phyloP scores from a whole-genome alignment of 2,888 invertebrate genomes.

The Catocala nupta region DNA sequence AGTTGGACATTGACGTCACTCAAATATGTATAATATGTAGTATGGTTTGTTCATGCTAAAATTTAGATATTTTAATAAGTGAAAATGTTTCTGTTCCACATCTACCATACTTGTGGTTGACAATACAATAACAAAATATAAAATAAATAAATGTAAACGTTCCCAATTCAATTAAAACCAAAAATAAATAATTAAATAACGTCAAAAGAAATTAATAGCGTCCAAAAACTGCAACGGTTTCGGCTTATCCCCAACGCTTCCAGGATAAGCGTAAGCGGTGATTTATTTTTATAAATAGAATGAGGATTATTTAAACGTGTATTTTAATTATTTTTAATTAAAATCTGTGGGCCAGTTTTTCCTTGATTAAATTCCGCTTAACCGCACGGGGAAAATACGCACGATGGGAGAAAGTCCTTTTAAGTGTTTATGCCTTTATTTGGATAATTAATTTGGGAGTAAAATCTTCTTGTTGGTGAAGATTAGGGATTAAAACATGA shows the following conservation, averaged over 20 bases:
- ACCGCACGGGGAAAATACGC: constrained; percentile 14
- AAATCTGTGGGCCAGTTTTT: constrained; percentile 43
- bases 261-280: constrained; percentile 17
- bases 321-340: constrained; percentile 52
- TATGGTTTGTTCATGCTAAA: no score
- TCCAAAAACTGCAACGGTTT: constrained; percentile 19
- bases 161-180: background rate
- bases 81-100: no score
- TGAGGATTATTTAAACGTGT: constrained; percentile 36
- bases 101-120: no score
- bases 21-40: no score
- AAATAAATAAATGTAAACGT: background rate
- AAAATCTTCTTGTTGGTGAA: constrained; percentile 12
- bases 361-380: constrained; percentile 56
- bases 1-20: no score
- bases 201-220: constrained; percentile 14
- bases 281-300: constrained; percentile 35
- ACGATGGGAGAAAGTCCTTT: constrained; percentile 7
- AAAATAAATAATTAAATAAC: background rate
- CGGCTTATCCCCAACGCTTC: constrained; percentile 19
- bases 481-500: constrained; percentile 19
- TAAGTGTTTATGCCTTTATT: constrained; percentile 15
- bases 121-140: no score
- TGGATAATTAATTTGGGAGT: constrained; percentile 14
- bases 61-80: no score